Conservation (phyloP, 2,888 invertebrate species). For the Zonitis immaculata region DNA sequence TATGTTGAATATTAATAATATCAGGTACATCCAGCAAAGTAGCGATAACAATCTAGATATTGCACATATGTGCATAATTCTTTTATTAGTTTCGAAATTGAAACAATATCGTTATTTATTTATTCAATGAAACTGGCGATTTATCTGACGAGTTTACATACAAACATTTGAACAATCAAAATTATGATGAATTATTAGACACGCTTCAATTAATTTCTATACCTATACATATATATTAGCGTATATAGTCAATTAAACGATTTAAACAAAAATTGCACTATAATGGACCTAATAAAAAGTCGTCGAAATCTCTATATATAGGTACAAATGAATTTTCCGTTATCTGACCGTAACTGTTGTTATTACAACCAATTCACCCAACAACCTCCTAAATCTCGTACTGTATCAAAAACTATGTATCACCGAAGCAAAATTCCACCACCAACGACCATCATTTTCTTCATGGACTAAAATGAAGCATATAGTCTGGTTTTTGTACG, state of each 20-base stretch:
- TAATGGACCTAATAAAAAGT: neutral
- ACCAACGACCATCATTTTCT: constrained; percentile 9
- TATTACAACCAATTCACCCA: constrained; percentile 35
- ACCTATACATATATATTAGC: neutral
- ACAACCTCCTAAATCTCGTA: constrained; percentile 29
- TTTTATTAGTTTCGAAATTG: neutral
- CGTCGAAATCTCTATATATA: too few relatives aligned
- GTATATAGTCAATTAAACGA: neutral
- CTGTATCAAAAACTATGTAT: constrained; percentile 29
- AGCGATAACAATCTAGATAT: neutral
- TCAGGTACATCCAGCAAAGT: neutral
- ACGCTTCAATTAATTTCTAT: neutral
- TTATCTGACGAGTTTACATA: neutral
- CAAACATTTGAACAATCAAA: neutral
- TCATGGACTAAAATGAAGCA: too few relatives aligned
- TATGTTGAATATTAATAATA: neutral
- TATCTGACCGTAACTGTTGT: constrained; percentile 29
- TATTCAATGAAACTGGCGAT: neutral
- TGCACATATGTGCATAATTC: neutral
- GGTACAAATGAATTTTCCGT: constrained; percentile 20
- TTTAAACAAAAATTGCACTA: neutral
- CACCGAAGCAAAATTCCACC: constrained; percentile 21
- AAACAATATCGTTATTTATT: neutral
- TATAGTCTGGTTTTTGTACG: too few relatives aligned
- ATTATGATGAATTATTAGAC: neutral